A percentile compares a stretch with the other conserved stretches of the same genome.
Conservation (phyloP, 2,888 invertebrate genomes). For the Lycia hirtaria region DNA sequence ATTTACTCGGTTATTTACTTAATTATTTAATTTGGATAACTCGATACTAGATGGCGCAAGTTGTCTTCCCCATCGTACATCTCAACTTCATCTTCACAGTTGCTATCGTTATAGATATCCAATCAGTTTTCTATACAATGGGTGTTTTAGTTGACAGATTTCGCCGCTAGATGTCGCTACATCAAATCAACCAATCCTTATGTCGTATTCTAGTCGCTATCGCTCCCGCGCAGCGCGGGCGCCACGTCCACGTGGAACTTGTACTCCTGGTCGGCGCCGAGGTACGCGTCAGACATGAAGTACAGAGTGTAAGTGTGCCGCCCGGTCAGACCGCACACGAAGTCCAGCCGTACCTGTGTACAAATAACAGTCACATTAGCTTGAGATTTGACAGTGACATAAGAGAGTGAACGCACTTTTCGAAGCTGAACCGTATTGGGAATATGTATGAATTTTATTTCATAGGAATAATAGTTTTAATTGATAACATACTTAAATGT, state of each 20-base stretch:
- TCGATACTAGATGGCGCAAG: too few species aligned
- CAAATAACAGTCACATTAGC: background rate
- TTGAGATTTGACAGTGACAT: too few species aligned
- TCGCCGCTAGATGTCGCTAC: background rate
- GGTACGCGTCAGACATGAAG: constrained; percentile 99
- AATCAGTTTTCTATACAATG: background rate
- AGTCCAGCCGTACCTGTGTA: constrained; percentile 89
- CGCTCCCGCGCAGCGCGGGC: constrained; percentile 74
- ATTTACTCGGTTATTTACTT: too few species aligned
- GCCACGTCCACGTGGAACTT: constrained; percentile 94
- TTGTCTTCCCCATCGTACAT: too few species aligned
- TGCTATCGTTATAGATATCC: background rate
- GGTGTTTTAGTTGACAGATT: background rate
- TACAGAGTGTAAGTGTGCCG: constrained; percentile 97
- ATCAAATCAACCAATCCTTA: background rate
- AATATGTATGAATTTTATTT: too few species aligned
- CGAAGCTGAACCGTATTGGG: too few species aligned
- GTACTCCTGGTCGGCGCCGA: constrained; percentile 99
- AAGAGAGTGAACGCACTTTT: too few species aligned
- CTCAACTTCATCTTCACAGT: background rate
- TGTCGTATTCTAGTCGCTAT: constrained; percentile 46
- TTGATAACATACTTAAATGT: too few species aligned
- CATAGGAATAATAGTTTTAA: background rate
- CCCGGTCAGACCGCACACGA: constrained; percentile 96
- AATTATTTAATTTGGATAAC: too few species aligned